Percentiles rank a stretch among this genome's conserved stretches.
Evolutionary conservation across 2,888 invertebrate species (phyloP).

Genomic region (Hetaerina titia): DNA sequence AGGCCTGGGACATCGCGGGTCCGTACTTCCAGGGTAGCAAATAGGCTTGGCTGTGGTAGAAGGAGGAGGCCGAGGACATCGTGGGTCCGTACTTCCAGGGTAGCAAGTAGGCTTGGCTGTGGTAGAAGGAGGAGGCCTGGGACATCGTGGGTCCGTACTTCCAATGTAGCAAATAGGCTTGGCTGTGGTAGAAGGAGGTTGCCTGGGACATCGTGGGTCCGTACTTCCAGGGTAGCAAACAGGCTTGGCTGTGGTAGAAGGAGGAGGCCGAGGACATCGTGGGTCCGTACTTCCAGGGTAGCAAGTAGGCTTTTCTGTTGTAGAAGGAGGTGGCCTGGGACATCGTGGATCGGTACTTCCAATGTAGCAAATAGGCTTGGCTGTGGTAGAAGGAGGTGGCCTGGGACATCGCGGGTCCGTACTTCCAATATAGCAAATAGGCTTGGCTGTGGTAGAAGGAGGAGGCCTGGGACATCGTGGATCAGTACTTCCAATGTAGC

Average conservation of each 20-base stretch:
- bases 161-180: constrained; percentile 69
- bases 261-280: constrained; percentile 73
- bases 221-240: constrained; percentile 70
- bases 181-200: constrained; percentile 68
- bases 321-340: constrained; percentile 68
- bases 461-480: constrained; percentile 72
- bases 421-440: constrained; percentile 75
- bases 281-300: constrained; percentile 75
- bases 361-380: constrained; percentile 74
- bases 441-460: constrained; percentile 71
- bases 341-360: constrained; percentile 73
- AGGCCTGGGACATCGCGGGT: constrained; percentile 74
- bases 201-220: constrained; percentile 74
- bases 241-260: constrained; percentile 71
- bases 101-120: constrained; percentile 71
- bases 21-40: constrained; percentile 72
- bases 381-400: constrained; percentile 70
- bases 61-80: constrained; percentile 74
- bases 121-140: constrained; percentile 70
- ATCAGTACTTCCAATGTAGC: constrained; percentile 70
- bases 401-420: constrained; percentile 72
- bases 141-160: constrained; percentile 74
- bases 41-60: constrained; percentile 69
- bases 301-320: constrained; percentile 71
- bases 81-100: constrained; percentile 74